A percentile compares a stretch with the other conserved stretches of the same genome.
Conservation (phyloP, 2,797 vertebrate genomes). For the Trachurus trachurus region DNA sequence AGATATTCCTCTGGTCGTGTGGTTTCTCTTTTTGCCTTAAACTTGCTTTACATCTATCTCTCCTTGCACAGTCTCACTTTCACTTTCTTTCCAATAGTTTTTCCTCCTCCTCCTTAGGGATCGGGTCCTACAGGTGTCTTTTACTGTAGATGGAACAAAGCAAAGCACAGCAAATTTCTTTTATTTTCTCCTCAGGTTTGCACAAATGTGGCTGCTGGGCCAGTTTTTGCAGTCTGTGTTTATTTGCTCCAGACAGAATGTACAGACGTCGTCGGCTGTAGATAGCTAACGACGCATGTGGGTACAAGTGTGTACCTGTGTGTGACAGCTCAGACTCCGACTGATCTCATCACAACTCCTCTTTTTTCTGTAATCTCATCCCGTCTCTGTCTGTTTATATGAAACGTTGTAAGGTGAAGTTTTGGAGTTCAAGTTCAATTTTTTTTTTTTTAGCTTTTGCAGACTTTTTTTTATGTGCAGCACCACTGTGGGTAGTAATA, state of each 20-base stretch:
- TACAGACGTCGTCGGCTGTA: not conserved
- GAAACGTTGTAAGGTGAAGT: not conserved
- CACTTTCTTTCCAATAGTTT: constrained; percentile 1
- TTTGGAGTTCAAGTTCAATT: not conserved
- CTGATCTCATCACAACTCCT: not conserved
- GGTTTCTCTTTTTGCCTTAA: constrained; percentile 11
- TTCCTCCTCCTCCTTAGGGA: not conserved
- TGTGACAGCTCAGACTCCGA: constrained; percentile 5
- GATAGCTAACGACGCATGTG: not conserved
- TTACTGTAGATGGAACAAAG: constrained; percentile 6
- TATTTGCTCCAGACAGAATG: not conserved
- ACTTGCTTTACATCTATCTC: constrained; percentile 26
- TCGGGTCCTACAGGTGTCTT: constrained; percentile 16
- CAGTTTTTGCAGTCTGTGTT: not conserved
- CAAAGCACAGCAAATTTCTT: not conserved
- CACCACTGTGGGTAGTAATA: not conserved
- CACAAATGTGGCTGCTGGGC: constrained; percentile 3
- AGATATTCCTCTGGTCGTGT: constrained; percentile 23
- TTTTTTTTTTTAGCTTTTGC: not conserved
- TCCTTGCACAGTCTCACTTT: constrained; percentile 14
- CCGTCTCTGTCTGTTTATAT: not conserved
- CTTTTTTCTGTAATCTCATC: not conserved
- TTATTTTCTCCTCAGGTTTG: constrained; percentile 8
- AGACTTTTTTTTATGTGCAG: not conserved
- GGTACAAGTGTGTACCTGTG: not conserved